Conservation (phyloP, 37 sponge, comb jelly and placozoan genomes). For the Mnemiopsis leidyi region DNA sequence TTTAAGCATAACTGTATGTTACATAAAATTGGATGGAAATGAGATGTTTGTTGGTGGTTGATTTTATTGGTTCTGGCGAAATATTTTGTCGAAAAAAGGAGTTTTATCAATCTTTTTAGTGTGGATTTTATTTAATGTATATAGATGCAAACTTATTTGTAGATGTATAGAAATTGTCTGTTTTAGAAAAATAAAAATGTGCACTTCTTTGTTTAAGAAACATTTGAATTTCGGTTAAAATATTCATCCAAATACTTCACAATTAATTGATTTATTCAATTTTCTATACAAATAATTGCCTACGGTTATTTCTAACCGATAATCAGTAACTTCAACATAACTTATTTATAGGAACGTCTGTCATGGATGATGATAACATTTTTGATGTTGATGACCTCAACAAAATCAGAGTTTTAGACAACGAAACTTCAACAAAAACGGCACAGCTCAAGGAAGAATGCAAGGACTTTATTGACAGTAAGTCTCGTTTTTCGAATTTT, state of each 20-base stretch:
- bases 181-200: too few species aligned
- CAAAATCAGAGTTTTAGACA: slow-evolving; percentile 83
- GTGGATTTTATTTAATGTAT: background rate
- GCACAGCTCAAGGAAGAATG: slow-evolving; percentile 88
- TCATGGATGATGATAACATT: slow-evolving; percentile 53
- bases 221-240: too few species aligned
- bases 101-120: background rate
- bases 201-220: too few species aligned
- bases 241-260: too few species aligned
- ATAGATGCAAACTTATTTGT: background rate
- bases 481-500: too few species aligned
- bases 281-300: too few species aligned
- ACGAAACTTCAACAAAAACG: slow-evolving; percentile 70
- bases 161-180: background rate
- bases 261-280: too few species aligned
- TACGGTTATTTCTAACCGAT: too few species aligned
- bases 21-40: too few species aligned
- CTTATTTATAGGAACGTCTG: background rate
- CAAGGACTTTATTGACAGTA: slow-evolving; percentile 94
- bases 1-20: too few species aligned
- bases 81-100: background rate
- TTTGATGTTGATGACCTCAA: slow-evolving; percentile 86
- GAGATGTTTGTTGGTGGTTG: too few species aligned
- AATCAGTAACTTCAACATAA: background rate
- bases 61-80: background rate